phyloP scores from a whole-genome alignment of 2,113 vertebrate species.

The Motacilla tschutschensis region DNA sequence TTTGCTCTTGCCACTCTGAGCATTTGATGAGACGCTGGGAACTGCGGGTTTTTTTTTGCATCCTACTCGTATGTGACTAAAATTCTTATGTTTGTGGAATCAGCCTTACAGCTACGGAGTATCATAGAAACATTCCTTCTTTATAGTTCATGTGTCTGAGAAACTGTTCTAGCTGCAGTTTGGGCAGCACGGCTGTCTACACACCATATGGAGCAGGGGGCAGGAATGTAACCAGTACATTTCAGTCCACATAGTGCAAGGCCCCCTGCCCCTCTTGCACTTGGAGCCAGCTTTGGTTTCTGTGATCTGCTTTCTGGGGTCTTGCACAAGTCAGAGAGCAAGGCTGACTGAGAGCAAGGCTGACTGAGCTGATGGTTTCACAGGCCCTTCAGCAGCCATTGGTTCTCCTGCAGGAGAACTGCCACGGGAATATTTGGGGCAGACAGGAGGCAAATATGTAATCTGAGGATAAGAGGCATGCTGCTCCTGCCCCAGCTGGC shows the following conservation, averaged over 20 bases:
- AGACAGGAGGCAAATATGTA: background rate
- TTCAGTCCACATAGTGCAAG: background rate
- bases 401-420: background rate
- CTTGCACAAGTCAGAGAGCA: accelerated
- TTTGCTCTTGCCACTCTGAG: background rate
- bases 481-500: background rate
- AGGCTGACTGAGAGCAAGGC: accelerated
- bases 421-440: accelerated
- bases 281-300: accelerated
- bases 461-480: background rate
- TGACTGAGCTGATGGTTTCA: background rate
- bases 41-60: background rate
- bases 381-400: accelerated
- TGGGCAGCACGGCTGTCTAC: accelerated
- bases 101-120: background rate
- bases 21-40: background rate
- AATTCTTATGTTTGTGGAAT: background rate
- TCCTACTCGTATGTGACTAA: background rate
- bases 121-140: background rate
- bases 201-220: accelerated
- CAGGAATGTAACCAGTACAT: background rate
- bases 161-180: background rate
- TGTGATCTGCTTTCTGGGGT: background rate
- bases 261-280: too few species aligned
- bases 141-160: background rate